Evolutionary conservation across 1,140 invertebrate species (phyloP).

Genomic region (Glossosoma conforme): DNA sequence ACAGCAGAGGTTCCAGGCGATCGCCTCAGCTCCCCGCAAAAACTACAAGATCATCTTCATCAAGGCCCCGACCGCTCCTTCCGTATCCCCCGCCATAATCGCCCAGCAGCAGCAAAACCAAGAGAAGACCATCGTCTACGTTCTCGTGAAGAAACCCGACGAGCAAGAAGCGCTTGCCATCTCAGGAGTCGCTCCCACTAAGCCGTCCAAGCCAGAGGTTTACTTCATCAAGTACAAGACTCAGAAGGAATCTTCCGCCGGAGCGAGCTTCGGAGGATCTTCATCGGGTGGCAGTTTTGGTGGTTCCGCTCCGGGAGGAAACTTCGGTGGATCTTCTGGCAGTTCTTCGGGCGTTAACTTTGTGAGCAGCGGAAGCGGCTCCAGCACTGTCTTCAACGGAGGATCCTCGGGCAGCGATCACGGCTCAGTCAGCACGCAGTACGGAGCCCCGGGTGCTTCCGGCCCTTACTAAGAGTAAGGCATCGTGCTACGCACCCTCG

Average conservation of each 20-base stretch:
- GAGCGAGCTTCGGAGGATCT: constrained; percentile 38
- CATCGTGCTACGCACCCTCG: no score
- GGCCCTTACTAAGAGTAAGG: constrained; percentile 49
- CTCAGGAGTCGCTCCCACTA: constrained; percentile 68
- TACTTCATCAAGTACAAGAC: constrained; percentile 86
- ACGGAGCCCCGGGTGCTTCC: constrained; percentile 46
- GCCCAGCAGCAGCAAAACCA: constrained; percentile 71
- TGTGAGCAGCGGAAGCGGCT: constrained; percentile 21
- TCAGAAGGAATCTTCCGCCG: constrained; percentile 53
- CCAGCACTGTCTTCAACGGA: no score
- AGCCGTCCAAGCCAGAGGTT: constrained; percentile 79
- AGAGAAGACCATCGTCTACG: constrained; percentile 86
- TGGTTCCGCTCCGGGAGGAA: constrained; percentile 34
- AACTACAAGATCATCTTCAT: constrained; percentile 89
- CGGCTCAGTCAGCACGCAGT: constrained; percentile 22
- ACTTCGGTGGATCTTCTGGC: constrained; percentile 30
- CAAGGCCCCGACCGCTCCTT: constrained; percentile 74
- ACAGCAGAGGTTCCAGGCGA: constrained; percentile 51
- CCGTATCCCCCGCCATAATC: constrained; percentile 68
- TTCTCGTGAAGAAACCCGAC: constrained; percentile 79
- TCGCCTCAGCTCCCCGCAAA: constrained; percentile 64
- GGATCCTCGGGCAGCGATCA: neutral
- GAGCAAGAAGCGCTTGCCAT: constrained; percentile 72
- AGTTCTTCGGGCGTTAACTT: constrained; percentile 26
- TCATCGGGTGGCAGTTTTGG: constrained; percentile 31